Evolutionary conservation across 2,113 vertebrate genomes (phyloP).

Genomic region (Aspidoscelis tigris): DNA sequence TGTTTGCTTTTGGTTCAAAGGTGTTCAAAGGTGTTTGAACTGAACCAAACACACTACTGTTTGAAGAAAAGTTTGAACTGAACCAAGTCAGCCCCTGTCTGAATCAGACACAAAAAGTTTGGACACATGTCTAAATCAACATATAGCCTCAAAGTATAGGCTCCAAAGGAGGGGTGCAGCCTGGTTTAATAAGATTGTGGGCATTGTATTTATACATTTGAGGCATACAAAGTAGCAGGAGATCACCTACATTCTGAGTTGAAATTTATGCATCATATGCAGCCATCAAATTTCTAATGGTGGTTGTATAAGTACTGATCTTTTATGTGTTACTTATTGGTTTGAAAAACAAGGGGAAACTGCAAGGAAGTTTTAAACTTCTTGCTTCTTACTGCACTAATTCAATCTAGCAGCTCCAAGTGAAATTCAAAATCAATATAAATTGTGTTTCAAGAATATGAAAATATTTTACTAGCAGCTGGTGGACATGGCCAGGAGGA

Average conservation of each 20-base stretch:
- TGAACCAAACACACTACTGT: too few relatives aligned
- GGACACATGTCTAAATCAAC: too few relatives aligned
- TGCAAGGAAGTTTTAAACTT: neutral
- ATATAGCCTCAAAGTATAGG: too few relatives aligned
- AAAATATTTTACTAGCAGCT: constrained; percentile 37
- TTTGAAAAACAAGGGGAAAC: neutral
- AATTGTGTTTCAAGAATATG: constrained; percentile 31
- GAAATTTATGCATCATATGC: too few relatives aligned
- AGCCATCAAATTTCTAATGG: neutral
- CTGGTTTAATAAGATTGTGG: neutral
- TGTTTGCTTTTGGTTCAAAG: too few relatives aligned
- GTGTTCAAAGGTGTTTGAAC: too few relatives aligned
- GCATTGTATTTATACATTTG: neutral
- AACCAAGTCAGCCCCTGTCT: too few relatives aligned
- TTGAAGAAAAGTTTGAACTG: too few relatives aligned
- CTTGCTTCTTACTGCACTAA: neutral
- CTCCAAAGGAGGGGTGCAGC: too few relatives aligned
- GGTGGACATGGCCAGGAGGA: constrained; percentile 15
- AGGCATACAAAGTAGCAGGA: neutral
- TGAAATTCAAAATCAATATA: constrained; percentile 36
- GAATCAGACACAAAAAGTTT: too few relatives aligned
- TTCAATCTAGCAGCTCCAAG: constrained; percentile 16
- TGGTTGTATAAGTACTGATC: neutral
- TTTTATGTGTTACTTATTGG: neutral
- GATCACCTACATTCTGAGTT: too few relatives aligned